A percentile compares a stretch with the other conserved stretches of the same genome.
Conservation (phyloP, 1,140 invertebrate genomes). For the Halictus rubicundus region DNA sequence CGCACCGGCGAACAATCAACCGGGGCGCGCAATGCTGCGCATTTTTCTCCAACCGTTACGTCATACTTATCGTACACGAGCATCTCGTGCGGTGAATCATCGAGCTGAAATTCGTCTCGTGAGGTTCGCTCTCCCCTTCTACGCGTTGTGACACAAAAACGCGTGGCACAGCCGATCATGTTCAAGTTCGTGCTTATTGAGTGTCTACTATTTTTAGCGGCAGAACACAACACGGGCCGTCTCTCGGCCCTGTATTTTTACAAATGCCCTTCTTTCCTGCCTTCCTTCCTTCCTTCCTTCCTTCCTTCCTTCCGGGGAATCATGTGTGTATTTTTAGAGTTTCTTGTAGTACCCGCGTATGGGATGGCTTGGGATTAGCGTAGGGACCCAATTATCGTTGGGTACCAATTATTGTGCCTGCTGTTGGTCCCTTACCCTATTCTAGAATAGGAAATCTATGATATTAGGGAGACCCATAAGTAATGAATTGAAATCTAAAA, state of each 20-base stretch:
- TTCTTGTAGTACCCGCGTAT: background rate
- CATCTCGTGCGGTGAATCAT: slow-evolving; percentile 30
- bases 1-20: background rate
- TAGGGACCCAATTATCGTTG: too few relatives aligned
- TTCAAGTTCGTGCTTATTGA: slow-evolving; percentile 30
- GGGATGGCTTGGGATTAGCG: too few relatives aligned
- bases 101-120: slow-evolving; percentile 22
- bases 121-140: background rate
- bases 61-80: slow-evolving; percentile 1
- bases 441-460: too few relatives aligned
- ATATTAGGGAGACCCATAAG: too few relatives aligned
- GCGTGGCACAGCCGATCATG: background rate
- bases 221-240: background rate
- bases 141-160: slow-evolving; percentile 2
- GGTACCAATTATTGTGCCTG: too few relatives aligned
- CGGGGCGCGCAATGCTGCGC: background rate
- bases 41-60: slow-evolving; percentile 6
- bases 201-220: slow-evolving; percentile 20
- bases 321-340: background rate
- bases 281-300: too few relatives aligned
- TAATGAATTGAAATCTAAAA: too few relatives aligned
- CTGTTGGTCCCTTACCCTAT: too few relatives aligned
- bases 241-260: background rate
- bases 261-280: background rate
- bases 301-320: background rate